Conservation (phyloP, 2,113 vertebrate species). For the Cardinalis cardinalis region DNA sequence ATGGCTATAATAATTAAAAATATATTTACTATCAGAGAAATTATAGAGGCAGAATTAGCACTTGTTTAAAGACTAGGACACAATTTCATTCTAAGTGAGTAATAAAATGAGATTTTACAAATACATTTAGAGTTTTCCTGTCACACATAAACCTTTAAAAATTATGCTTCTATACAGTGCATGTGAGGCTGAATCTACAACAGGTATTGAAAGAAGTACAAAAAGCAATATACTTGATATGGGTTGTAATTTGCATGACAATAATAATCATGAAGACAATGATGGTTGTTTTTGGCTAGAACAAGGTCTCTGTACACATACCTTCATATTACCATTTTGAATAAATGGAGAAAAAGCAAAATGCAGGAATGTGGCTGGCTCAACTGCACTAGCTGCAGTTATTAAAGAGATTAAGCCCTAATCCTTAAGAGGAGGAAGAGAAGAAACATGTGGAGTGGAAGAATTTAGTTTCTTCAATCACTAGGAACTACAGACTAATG, state of each 20-base stretch:
- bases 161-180: not conserved
- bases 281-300: not conserved
- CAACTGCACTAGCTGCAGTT: not conserved
- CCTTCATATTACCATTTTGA: not conserved
- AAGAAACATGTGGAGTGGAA: not conserved
- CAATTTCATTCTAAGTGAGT: slow-evolving; percentile 1
- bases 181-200: not conserved
- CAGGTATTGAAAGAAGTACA: not conserved
- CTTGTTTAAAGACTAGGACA: not conserved
- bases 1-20: slow-evolving; percentile 49
- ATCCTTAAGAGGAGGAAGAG: not conserved
- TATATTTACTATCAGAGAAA: slow-evolving; percentile 43
- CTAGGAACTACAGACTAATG: not conserved
- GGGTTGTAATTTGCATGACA: not conserved
- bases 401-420: not conserved
- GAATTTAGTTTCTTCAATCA: not conserved
- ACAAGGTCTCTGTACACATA: not conserved
- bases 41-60: slow-evolving; percentile 35
- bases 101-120: not conserved
- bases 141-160: not conserved
- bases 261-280: not conserved
- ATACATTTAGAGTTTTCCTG: not conserved
- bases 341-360: not conserved
- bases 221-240: not conserved
- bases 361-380: not conserved